Percentiles rank a stretch among this genome's conserved stretches.
These are phyloP conservation scores for Harpalus rubripes DNA, from an alignment of 2,888 invertebrate species.

Conservation along the genomic window DNA sequence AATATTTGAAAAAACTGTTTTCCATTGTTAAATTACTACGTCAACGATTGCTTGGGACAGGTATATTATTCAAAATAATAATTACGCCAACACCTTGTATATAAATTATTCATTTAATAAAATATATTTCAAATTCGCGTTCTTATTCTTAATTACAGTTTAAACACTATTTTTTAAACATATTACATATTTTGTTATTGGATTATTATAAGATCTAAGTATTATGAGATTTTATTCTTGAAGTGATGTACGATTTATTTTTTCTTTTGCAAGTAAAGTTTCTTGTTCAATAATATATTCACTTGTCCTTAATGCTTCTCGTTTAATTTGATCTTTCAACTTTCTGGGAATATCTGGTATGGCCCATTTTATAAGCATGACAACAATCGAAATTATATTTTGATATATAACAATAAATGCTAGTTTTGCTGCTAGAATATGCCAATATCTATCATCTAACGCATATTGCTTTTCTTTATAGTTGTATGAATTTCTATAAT, in stretches of 20 bases:
- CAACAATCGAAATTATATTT: constrained; percentile 87
- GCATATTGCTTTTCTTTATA: constrained; percentile 78
- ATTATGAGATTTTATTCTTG: not conserved
- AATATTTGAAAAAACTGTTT: too few relatives aligned
- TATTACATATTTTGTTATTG: too few relatives aligned
- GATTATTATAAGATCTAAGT: too few relatives aligned
- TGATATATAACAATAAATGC: constrained; percentile 89
- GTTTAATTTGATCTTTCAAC: constrained; percentile 84
- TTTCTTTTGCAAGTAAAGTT: constrained; percentile 78
- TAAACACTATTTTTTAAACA: too few relatives aligned
- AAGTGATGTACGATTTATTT: constrained; percentile 8
- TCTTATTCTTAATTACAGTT: too few relatives aligned
- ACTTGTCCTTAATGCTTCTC: constrained; percentile 86
- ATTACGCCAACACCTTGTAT: too few relatives aligned
- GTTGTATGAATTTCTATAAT: constrained; percentile 83
- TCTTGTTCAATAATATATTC: constrained; percentile 87
- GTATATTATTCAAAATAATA: too few relatives aligned
- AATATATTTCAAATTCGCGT: too few relatives aligned
- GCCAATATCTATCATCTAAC: constrained; percentile 85
- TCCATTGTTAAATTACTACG: too few relatives aligned
- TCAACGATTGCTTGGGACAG: too few relatives aligned
- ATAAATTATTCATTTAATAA: too few relatives aligned
- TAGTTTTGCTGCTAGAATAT: constrained; percentile 85
- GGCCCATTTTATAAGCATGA: constrained; percentile 86
- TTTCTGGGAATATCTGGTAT: constrained; percentile 88